Conservation (phyloP, 2,797 vertebrate species). For the Lacerta agilis region DNA sequence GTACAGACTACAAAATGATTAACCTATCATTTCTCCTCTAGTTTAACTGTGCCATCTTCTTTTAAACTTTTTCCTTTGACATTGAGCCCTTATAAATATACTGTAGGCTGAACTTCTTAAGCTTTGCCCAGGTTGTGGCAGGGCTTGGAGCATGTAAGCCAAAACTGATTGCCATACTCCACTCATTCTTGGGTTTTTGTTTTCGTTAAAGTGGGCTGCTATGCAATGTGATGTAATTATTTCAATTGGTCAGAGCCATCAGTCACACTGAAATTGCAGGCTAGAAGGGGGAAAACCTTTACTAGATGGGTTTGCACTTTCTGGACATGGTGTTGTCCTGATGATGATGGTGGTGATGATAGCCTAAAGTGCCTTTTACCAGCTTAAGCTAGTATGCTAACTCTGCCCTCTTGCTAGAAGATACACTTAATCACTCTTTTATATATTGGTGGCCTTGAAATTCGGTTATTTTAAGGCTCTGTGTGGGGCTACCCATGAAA, state of each 20-base stretch:
- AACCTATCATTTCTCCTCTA: not conserved
- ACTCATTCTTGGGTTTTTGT: not conserved
- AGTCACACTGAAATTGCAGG: not conserved
- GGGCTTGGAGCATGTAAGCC: not conserved
- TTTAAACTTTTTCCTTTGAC: not conserved
- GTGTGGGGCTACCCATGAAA: not conserved
- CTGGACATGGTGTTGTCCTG: not conserved
- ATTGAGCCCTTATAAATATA: not conserved
- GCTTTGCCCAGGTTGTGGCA: not conserved
- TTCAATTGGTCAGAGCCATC: not conserved
- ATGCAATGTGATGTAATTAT: not conserved
- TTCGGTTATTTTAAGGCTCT: not conserved
- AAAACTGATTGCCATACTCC: not conserved
- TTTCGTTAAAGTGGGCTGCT: not conserved
- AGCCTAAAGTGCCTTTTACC: not conserved
- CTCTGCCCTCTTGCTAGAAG: not conserved
- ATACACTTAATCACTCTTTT: not conserved
- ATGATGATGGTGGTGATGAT: not conserved
- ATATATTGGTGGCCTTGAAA: not conserved
- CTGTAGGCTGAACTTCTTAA: not conserved
- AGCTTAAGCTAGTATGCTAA: not conserved
- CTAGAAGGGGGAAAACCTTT: not conserved
- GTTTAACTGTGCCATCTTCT: not conserved
- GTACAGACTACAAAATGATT: not conserved
- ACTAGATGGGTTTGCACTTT: not conserved